Conservation (phyloP, 2,113 vertebrate genomes). For the Thunnus maccoyii region DNA sequence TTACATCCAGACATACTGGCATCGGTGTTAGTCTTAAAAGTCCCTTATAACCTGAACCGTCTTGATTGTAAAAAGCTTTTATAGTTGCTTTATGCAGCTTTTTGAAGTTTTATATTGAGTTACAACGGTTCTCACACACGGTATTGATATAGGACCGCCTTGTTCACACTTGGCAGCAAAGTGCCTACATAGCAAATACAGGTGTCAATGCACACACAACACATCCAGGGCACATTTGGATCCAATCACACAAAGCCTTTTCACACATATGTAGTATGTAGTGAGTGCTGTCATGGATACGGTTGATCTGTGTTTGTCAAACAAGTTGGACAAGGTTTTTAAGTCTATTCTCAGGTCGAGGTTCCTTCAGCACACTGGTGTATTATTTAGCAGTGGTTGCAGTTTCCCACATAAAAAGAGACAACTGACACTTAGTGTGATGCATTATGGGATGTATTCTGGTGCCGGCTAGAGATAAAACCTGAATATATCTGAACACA, state of each 20-base stretch:
- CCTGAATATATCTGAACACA: neutral
- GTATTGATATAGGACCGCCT: neutral
- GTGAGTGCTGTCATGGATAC: neutral
- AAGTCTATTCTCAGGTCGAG: neutral
- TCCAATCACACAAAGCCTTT: conserved; percentile 1
- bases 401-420: no score
- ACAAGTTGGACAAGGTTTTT: neutral
- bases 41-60: conserved; percentile 25
- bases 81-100: neutral
- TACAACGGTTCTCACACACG: conserved; percentile 30
- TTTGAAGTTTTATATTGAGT: conserved; percentile 44
- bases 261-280: no score
- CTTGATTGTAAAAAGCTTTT: conserved; percentile 23
- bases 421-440: no score
- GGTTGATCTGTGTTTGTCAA: neutral
- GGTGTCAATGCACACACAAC: neutral
- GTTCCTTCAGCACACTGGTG: neutral
- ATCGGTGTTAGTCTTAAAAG: conserved; percentile 7
- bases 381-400: neutral
- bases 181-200: neutral
- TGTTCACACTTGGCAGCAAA: neutral
- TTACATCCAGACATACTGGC: neutral
- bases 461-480: neutral
- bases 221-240: conserved; percentile 16
- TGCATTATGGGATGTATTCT: no score